Conservation (phyloP, 2,888 invertebrate species). For the Thera britannica region DNA sequence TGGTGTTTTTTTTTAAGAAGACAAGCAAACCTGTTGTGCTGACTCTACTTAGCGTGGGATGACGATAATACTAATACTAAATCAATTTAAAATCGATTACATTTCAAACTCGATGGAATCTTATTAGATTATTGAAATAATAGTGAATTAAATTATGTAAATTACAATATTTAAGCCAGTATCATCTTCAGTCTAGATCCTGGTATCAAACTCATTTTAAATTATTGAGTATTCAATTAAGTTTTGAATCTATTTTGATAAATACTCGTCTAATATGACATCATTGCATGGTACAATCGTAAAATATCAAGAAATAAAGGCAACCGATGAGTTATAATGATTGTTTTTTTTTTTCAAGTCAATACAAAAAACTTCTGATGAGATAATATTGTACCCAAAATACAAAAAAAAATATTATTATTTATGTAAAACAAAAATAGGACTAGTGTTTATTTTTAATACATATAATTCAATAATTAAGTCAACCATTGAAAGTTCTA, state of each 20-base stretch:
- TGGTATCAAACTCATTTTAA: conserved; percentile 17
- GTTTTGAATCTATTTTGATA: conserved; percentile 2
- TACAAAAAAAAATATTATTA: no score
- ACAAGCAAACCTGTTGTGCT: background rate
- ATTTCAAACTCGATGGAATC: background rate
- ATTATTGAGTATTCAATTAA: conserved; percentile 10
- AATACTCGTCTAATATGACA: conserved; percentile 4
- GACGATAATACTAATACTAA: background rate
- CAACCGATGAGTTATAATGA: background rate
- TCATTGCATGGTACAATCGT: conserved; percentile 6
- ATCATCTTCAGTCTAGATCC: conserved; percentile 23
- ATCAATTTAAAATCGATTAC: background rate
- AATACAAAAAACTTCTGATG: background rate
- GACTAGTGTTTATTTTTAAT: no score
- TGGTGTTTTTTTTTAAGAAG: no score
- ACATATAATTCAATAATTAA: no score
- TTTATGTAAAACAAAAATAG: no score
- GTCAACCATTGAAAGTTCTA: no score
- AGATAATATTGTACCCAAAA: no score
- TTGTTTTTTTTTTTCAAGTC: background rate
- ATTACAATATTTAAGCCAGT: conserved; percentile 4
- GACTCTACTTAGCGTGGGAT: background rate
- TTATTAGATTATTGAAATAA: background rate
- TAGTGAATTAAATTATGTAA: conserved; percentile 8
- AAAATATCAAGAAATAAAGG: background rate